phyloP scores from a whole-genome alignment of 2,797 vertebrate species.

The Cyprinella venusta region DNA sequence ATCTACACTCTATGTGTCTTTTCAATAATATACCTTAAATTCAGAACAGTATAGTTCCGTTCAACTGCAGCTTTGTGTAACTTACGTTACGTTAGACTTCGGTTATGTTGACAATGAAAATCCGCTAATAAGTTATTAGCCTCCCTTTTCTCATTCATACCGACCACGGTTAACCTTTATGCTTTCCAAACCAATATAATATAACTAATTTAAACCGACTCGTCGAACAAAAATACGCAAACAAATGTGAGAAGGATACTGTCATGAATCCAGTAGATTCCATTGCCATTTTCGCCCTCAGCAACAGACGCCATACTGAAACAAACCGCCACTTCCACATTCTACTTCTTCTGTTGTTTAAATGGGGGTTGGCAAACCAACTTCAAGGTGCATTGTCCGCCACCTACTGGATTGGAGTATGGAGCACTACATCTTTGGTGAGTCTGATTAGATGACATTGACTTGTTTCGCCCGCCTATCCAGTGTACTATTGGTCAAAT shows the following conservation, averaged over 20 bases:
- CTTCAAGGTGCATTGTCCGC: no score
- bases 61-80: not conserved
- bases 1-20: not conserved
- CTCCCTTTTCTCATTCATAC: not conserved
- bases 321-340: slow-evolving; percentile 92
- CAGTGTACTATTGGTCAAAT: slow-evolving; percentile 60
- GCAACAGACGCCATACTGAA: slow-evolving; percentile 93
- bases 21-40: not conserved
- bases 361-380: no score
- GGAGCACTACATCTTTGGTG: slow-evolving; percentile 16
- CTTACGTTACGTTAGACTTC: not conserved
- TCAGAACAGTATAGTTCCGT: not conserved
- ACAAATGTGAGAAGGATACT: slow-evolving; percentile 79
- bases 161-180: not conserved
- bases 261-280: slow-evolving; percentile 78
- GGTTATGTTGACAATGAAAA: slow-evolving; percentile 9
- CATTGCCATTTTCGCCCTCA: slow-evolving; percentile 58
- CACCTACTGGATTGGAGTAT: no score
- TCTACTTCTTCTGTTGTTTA: no score
- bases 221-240: not conserved
- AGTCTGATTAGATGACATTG: slow-evolving; percentile 59
- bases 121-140: slow-evolving; percentile 31
- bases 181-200: not conserved
- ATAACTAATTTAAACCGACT: not conserved
- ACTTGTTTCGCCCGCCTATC: fast-evolving